Conservation (phyloP, 2,113 vertebrate genomes). For the Tupaia chinensis region DNA sequence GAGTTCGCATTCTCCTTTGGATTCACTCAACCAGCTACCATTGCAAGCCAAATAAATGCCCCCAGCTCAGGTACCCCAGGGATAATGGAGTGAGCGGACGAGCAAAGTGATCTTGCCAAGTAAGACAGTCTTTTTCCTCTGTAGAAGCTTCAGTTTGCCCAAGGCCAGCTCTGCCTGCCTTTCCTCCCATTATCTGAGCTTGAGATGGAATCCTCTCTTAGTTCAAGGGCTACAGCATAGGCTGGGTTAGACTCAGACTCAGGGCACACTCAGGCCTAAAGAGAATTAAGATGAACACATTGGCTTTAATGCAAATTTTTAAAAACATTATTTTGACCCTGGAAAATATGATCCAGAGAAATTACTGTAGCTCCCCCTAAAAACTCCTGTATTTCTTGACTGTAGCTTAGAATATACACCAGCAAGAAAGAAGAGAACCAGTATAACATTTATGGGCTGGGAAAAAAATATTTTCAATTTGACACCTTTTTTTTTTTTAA, state of each 20-base stretch:
- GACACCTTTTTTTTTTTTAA: background rate
- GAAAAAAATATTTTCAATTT: background rate
- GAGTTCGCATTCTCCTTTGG: slow-evolving; percentile 27
- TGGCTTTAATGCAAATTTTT: background rate
- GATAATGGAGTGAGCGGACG: background rate
- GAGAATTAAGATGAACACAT: background rate
- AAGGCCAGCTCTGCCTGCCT: background rate
- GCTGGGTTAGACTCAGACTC: background rate
- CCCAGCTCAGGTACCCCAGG: background rate
- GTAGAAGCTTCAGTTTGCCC: background rate
- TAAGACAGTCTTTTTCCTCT: background rate
- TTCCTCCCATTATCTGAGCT: background rate
- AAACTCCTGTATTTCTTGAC: background rate
- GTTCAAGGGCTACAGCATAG: background rate
- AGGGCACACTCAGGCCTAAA: background rate
- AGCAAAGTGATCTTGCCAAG: background rate
- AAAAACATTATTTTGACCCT: background rate
- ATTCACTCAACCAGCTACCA: background rate
- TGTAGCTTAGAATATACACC: background rate
- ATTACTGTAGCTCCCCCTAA: background rate
- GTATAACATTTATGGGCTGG: background rate
- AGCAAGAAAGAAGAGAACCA: background rate
- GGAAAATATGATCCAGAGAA: background rate
- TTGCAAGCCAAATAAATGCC: background rate
- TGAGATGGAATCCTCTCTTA: background rate